Evolutionary conservation across 1,140 invertebrate genomes (phyloP).

Genomic region (Pogonomyrmex californicus): DNA sequence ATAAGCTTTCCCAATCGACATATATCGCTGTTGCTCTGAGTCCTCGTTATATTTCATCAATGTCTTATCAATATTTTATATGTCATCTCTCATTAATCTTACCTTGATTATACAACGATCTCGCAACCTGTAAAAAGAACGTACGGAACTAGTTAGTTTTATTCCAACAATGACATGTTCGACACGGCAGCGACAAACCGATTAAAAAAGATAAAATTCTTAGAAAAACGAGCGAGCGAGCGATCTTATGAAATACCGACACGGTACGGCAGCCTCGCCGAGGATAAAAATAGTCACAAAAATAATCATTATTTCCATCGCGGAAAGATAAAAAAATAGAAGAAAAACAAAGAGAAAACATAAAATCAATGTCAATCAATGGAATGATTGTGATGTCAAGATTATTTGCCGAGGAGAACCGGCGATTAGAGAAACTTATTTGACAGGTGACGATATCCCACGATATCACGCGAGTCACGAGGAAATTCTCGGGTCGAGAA

Average conservation of each 20-base stretch:
- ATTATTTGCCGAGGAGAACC: not conserved
- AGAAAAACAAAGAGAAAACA: not conserved
- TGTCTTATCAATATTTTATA: slow-evolving; percentile 29
- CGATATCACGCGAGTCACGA: slow-evolving; percentile 7
- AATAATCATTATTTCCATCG: slow-evolving; percentile 55
- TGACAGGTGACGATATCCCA: not conserved
- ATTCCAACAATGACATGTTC: not conserved
- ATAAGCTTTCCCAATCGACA: slow-evolving; percentile 41
- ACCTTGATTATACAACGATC: slow-evolving; percentile 82
- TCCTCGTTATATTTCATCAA: slow-evolving; percentile 59
- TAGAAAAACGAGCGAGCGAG: slow-evolving; percentile 15
- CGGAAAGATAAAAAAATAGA: not conserved
- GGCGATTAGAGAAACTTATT: not conserved
- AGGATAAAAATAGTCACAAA: slow-evolving; percentile 71
- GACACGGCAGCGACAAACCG: not conserved
- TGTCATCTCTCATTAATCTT: slow-evolving; percentile 60
- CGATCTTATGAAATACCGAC: slow-evolving; percentile 35
- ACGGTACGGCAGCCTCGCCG: not conserved
- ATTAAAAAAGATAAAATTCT: not conserved
- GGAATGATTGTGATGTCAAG: not conserved
- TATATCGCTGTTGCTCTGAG: slow-evolving; percentile 46
- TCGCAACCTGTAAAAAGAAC: slow-evolving; percentile 80
- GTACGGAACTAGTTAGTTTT: slow-evolving; percentile 8
- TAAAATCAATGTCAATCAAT: not conserved
- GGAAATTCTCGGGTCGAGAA: not conserved